phyloP scores from a whole-genome alignment of 1,140 invertebrate species.

The Panulirus ornatus region DNA sequence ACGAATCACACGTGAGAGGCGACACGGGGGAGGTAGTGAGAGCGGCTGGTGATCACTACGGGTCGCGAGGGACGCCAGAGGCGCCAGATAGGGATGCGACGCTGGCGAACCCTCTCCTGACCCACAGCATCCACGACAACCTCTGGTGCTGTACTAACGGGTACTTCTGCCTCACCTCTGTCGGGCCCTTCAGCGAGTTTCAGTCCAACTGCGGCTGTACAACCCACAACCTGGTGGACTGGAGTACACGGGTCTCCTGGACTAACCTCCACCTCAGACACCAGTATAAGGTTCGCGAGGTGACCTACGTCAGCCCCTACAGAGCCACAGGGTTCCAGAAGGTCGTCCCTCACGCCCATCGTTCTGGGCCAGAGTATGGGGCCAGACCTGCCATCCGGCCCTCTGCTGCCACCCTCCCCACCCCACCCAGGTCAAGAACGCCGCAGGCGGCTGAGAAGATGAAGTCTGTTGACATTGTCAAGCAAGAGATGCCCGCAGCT shows the following conservation, averaged over 20 bases:
- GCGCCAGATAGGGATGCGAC: too few relatives aligned
- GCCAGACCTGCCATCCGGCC: too few relatives aligned
- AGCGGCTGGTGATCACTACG: too few relatives aligned
- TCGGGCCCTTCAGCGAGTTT: not conserved
- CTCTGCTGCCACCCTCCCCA: too few relatives aligned
- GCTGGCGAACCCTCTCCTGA: not conserved
- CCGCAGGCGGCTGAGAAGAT: not conserved
- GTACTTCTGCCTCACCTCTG: not conserved
- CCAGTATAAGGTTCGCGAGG: not conserved
- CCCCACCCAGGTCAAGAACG: too few relatives aligned
- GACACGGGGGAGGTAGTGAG: too few relatives aligned
- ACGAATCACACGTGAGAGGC: too few relatives aligned
- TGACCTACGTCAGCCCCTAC: not conserved
- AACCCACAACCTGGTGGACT: not conserved
- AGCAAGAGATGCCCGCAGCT: not conserved
- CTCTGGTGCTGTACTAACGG: not conserved
- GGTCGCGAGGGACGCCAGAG: too few relatives aligned
- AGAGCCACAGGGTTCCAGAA: not conserved
- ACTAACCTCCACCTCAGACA: not conserved
- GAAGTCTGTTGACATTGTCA: not conserved
- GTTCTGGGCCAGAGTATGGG: not conserved
- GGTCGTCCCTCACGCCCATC: not conserved
- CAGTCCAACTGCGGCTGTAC: not conserved
- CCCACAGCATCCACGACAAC: not conserved
- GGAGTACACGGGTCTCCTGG: not conserved